phyloP scores from a whole-genome alignment of 2,888 invertebrate species.

The Abscondita cerata region DNA sequence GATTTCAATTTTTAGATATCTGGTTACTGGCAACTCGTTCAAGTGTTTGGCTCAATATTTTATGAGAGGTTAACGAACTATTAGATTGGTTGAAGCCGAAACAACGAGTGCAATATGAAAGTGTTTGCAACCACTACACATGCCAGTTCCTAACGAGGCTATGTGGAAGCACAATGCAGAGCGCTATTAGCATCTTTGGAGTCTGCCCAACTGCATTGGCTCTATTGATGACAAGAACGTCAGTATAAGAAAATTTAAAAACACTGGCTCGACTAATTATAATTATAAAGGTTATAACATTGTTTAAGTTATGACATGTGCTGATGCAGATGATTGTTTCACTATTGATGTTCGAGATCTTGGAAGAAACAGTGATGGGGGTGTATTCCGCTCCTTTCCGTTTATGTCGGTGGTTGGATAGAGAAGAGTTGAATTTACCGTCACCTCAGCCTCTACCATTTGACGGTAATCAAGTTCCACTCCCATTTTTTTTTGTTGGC shows the following conservation, averaged over 20 bases:
- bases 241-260: not conserved
- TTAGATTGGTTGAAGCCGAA: not conserved
- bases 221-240: not conserved
- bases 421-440: not conserved
- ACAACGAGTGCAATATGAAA: conserved; percentile 9
- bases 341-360: not conserved
- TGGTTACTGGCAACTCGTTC: conserved; percentile 4
- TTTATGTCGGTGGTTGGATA: not conserved
- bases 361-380: not conserved
- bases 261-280: not conserved
- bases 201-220: not conserved
- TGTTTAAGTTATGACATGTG: not conserved
- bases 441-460: not conserved
- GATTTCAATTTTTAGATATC: conserved; percentile 12
- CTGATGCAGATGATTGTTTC: not conserved
- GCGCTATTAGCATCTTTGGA: not conserved
- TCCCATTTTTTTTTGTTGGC: not conserved
- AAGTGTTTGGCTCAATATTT: conserved; percentile 5
- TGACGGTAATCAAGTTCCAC: not conserved
- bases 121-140: conserved; percentile 11
- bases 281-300: not conserved
- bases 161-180: not conserved
- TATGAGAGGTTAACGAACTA: conserved; percentile 3
- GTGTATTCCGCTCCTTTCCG: not conserved
- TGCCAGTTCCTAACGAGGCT: conserved; percentile 6